phyloP scores from a whole-genome alignment of 2,113 vertebrate genomes.

The Catharus minimus region DNA sequence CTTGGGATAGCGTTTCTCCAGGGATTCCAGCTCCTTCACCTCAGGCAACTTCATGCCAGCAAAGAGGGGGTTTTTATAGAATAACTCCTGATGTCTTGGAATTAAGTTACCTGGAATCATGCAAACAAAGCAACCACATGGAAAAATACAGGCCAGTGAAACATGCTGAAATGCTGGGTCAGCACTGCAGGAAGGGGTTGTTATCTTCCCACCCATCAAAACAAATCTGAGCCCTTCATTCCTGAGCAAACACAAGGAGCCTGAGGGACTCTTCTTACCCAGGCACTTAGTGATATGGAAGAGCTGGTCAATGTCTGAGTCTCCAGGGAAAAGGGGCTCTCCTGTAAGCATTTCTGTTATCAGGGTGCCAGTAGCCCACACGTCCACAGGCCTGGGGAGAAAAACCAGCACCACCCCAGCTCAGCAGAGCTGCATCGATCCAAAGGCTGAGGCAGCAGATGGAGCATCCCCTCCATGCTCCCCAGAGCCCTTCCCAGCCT shows the following conservation, averaged over 20 bases:
- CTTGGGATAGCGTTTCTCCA: slow-evolving; percentile 79
- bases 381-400: slow-evolving; percentile 84
- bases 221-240: neutral
- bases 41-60: slow-evolving; percentile 82
- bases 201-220: neutral
- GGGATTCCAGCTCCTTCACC: slow-evolving; percentile 67
- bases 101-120: slow-evolving; percentile 81
- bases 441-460: neutral
- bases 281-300: slow-evolving; percentile 85
- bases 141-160: neutral
- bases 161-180: neutral
- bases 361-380: slow-evolving; percentile 90
- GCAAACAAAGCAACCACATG: neutral
- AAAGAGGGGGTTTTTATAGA: slow-evolving; percentile 87
- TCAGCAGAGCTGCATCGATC: neutral
- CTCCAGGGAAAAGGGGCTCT: slow-evolving; percentile 87
- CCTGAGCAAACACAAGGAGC: neutral
- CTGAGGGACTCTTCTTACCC: slow-evolving; percentile 63
- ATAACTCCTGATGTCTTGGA: slow-evolving; percentile 85
- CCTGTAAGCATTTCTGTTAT: slow-evolving; percentile 88
- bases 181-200: neutral
- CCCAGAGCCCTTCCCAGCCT: neutral
- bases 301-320: slow-evolving; percentile 92
- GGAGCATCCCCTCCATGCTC: accelerated
- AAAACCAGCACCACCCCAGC: neutral